Base-by-base conservation (phyloP, 2,888 invertebrate genomes). In the Pseudolycoriella hygida region DNA sequence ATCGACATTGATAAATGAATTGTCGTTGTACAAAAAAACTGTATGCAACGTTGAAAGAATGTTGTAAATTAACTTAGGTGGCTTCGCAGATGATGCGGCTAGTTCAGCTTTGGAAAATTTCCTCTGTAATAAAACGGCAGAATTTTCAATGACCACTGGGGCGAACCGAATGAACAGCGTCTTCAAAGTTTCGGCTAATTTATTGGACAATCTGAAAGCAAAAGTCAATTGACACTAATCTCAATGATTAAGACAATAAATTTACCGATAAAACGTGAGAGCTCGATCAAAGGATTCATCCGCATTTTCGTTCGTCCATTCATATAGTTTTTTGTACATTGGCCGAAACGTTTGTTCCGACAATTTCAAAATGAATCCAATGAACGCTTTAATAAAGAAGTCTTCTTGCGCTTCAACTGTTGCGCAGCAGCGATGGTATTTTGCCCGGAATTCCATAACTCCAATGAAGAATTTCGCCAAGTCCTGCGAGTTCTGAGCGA, bases 111-210 rank as follows among this genome's bases (percentile, higher is more conserved):
- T 18, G 2, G 63, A 66, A 60, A 88, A 86, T 55, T 80, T 81
- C 32, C 70, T 62, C 46, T 76, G 75, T 12, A 87, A 64, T n/a
- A 86, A 61, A 1, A 74, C 69, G 0, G 87, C 79, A 0, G 87
- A 80, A 60, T 90, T 83, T 55, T 79, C 78, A 14, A 93, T 67
- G 53, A 90, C 81, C 55, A 86, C 82, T 0, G 81, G 81, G 41
- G 90, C 88, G 60, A 93, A 94, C n/a, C 89, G 66, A 0, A 86
- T 81, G 61, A 93, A 94, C 1, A 96, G 66, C 4, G 87, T 83
- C 62, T 89, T 87, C 3, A 96, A 66, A 49, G 77, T 76, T 45
- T 82, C 80, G 0, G 90, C 86, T 43, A 93, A 77, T 39, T 75
- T 77, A 49, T 73, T 73, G 47, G 85, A 83, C 30, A 89, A 58